These are phyloP conservation scores for Dromococcyx pavoninus DNA, from an alignment of 2,797 vertebrate species.

Conservation along the genomic window DNA sequence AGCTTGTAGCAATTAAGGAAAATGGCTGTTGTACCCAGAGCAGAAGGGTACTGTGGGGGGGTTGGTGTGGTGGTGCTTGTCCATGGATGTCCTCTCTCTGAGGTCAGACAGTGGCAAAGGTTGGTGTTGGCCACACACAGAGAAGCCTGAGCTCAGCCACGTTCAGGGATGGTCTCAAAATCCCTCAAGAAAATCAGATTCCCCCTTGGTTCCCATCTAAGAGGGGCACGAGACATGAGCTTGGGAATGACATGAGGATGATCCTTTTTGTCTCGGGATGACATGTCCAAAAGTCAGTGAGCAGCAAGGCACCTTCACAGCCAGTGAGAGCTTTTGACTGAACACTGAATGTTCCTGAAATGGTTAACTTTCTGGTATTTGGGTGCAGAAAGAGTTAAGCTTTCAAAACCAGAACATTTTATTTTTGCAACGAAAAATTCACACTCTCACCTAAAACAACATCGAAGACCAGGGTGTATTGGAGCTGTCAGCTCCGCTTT, in stretches of 20 bases:
- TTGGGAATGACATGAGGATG: not conserved
- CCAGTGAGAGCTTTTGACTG: not conserved
- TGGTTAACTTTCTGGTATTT: not conserved
- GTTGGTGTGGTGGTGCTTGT: not conserved
- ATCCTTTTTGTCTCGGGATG: accelerated
- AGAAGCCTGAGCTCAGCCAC: not conserved
- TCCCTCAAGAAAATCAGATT: not conserved
- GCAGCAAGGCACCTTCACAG: not conserved
- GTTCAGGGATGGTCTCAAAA: not conserved
- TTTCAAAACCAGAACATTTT: not conserved
- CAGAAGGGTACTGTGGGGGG: not conserved
- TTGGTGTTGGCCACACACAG: accelerated
- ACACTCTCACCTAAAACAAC: not conserved
- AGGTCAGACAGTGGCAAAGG: not conserved
- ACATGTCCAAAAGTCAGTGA: accelerated
- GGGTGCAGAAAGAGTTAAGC: not conserved
- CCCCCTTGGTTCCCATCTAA: not conserved
- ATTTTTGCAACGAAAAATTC: not conserved
- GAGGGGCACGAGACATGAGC: accelerated
- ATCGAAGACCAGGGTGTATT: accelerated
- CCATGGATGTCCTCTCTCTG: no score
- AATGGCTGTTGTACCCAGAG: not conserved
- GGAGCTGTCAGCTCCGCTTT: conserved; percentile 38
- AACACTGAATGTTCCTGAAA: not conserved
- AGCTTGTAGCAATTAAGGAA: not conserved